Conservation (phyloP, 2,797 vertebrate species). For the Jordanella pulchra region DNA sequence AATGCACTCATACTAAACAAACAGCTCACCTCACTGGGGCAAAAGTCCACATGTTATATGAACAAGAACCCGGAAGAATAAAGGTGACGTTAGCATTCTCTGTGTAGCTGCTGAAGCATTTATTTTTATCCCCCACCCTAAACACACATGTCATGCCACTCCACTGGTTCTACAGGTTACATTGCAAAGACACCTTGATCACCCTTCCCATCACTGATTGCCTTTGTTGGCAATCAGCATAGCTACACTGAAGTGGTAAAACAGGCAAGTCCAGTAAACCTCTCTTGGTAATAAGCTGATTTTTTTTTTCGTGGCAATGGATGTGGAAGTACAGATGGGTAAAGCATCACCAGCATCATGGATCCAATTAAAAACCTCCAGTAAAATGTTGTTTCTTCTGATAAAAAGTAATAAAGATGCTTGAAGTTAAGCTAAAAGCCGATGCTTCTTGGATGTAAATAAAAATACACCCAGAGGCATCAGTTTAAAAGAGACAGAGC, state of each 20-base stretch:
- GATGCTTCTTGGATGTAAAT: neutral
- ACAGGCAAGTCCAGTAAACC: constrained; percentile 28
- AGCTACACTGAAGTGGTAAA: constrained; percentile 23
- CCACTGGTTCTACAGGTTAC: constrained; percentile 75
- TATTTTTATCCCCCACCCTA: constrained; percentile 55
- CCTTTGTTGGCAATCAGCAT: constrained; percentile 37
- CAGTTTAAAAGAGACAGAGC: neutral
- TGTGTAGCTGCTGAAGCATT: constrained; percentile 44
- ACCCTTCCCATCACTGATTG: constrained; percentile 51
- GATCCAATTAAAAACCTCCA: neutral
- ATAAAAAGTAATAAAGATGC: neutral
- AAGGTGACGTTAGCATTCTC: constrained; percentile 45
- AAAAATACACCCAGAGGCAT: neutral
- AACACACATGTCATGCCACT: constrained; percentile 51
- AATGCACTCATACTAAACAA: constrained; percentile 38
- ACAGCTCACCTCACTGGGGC: constrained; percentile 51
- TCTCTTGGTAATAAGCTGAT: neutral
- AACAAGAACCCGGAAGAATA: constrained; percentile 58
- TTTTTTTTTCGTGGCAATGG: neutral
- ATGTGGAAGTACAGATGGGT: neutral
- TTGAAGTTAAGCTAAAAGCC: neutral
- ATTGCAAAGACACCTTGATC: constrained; percentile 44
- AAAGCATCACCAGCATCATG: neutral
- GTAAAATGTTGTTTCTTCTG: constrained; percentile 3
- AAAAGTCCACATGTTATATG: constrained; percentile 72